Evolutionary conservation across 1,140 invertebrate species (phyloP).

Genomic region (Diplogasteroides magnus): DNA sequence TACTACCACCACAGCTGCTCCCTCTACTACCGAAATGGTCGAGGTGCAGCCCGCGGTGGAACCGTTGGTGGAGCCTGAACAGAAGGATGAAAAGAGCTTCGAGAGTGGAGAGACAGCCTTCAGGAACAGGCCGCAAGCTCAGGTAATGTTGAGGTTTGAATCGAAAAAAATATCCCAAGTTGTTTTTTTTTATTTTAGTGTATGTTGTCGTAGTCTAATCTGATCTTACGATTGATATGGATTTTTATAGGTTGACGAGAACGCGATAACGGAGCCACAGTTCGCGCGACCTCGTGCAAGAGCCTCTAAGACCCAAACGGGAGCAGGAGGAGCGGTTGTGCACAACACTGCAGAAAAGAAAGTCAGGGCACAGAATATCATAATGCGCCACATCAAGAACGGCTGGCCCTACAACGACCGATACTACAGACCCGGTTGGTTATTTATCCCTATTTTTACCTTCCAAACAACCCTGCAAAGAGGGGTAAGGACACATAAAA

Average conservation of each 20-base stretch:
- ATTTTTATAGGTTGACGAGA: not conserved
- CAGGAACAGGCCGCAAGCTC: not conserved
- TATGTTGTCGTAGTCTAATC: no score
- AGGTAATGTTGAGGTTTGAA: not conserved
- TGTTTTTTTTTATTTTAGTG: no score
- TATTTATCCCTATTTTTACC: no score
- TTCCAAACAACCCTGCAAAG: no score
- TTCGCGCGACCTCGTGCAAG: not conserved
- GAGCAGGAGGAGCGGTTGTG: not conserved
- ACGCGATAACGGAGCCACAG: not conserved
- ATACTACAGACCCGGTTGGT: conserved; percentile 32
- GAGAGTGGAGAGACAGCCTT: not conserved
- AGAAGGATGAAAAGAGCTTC: not conserved
- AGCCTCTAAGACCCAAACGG: not conserved
- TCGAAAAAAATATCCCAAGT: not conserved
- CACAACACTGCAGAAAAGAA: conserved; percentile 7
- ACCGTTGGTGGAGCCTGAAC: not conserved
- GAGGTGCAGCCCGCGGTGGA: not conserved
- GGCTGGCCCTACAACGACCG: conserved; percentile 36
- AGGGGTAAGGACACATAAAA: no score
- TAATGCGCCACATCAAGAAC: conserved; percentile 32
- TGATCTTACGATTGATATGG: no score
- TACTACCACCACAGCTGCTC: not conserved
- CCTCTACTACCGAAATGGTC: not conserved
- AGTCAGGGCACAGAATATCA: conserved; percentile 22